Evolutionary conservation across 2,888 invertebrate genomes (phyloP), one percentile per base, ranked within the genome.

Genomic region (Empis livida): DNA sequence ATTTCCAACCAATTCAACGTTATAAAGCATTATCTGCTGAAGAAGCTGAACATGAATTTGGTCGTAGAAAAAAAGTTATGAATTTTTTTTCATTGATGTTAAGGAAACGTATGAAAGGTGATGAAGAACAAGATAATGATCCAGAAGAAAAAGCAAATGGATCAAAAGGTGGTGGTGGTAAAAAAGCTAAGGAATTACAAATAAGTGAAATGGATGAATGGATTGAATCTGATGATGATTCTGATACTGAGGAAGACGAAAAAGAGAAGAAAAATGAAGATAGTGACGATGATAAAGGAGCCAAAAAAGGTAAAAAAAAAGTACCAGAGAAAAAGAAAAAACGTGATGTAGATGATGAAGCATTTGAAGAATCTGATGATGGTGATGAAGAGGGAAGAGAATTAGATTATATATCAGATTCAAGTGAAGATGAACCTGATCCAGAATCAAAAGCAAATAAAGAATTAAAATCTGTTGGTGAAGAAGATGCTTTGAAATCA

Each of bases 21-120:
- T 96, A 97, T 66, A 96, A 96, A 68, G 83, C 94, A 1, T 72
- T 99, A 13, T 93, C 93, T 10, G 91, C 92, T 0, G 99, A 99
- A 68, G 97, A 99, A 69, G 99, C 99, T 0, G 99, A 99, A 63
- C 86, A 93, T 60, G 93, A 96, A 64, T 99, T 95, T 68, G 90
- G 84, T 54, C 84, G 94, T 61, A 79, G 97, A 37, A 93, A 95
- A 69, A 94, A 93, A 63, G 90, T 93, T 45, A 79, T 96, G 73
- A 99, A 99, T 71, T 92, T 84, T 66, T 99, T 96, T 67, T 86
- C 90, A 3, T 75, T 96, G 49, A 96, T 96, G 95, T 79, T 88
- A 64, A 79, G 88, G 16, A 93, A 93, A 65, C 79, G 92, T 48
- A 73, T 92, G 65, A 82, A 84, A 57, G 53, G 84, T 76, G 83